Evolutionary conservation across 1,140 invertebrate species (phyloP).

Genomic region (Drosophila sproati): DNA sequence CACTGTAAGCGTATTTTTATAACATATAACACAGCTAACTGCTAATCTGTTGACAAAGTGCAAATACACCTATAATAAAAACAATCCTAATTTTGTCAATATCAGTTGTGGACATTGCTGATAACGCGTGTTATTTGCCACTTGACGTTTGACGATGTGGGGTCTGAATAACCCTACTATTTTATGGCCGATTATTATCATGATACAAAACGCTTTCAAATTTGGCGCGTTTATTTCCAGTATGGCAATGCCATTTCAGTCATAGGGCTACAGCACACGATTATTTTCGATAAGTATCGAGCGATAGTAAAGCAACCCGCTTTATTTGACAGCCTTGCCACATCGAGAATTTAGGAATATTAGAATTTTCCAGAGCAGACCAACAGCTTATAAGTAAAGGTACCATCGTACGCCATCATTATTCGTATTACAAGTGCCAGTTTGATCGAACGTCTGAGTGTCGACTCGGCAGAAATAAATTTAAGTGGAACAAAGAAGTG

Average conservation of each 20-base stretch:
- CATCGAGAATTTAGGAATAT: neutral
- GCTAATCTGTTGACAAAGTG: slow-evolving; percentile 44
- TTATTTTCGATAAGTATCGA: slow-evolving; percentile 10
- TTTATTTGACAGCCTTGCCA: slow-evolving; percentile 24
- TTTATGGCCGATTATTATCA: slow-evolving; percentile 52
- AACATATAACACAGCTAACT: neutral
- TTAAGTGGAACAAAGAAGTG: slow-evolving; percentile 67
- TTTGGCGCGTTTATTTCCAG: slow-evolving; percentile 9
- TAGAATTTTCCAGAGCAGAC: slow-evolving; percentile 51
- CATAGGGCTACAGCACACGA: neutral
- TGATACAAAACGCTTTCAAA: slow-evolving; percentile 52
- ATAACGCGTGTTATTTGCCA: slow-evolving; percentile 38
- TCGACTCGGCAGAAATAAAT: slow-evolving; percentile 61
- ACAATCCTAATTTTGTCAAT: slow-evolving; percentile 47
- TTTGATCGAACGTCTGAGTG: slow-evolving; percentile 78
- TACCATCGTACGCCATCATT: slow-evolving; percentile 30
- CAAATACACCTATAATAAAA: slow-evolving; percentile 39
- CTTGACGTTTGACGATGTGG: slow-evolving; percentile 43
- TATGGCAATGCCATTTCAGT: neutral
- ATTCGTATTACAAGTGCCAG: slow-evolving; percentile 74
- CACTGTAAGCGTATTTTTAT: slow-evolving; percentile 25
- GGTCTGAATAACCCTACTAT: slow-evolving; percentile 52
- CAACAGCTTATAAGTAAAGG: slow-evolving; percentile 39
- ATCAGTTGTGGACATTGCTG: slow-evolving; percentile 32
- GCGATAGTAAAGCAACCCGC: neutral